Evolutionary conservation across 1,140 invertebrate genomes (phyloP), one percentile per base, ranked within the genome.

Genomic region (Grapholita molesta): DNA sequence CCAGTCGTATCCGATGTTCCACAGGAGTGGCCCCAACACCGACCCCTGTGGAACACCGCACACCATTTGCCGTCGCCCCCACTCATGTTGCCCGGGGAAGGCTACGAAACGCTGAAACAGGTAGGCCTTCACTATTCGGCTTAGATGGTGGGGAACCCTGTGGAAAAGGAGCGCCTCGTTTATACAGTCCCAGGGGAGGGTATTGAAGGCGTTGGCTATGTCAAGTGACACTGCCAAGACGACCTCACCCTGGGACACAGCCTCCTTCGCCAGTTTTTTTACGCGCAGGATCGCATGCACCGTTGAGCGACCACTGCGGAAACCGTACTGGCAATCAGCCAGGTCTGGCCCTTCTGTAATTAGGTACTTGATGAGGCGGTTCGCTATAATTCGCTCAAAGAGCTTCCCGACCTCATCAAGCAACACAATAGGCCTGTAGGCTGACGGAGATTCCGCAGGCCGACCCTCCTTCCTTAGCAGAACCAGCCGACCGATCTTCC

Each of bases 1-100:
- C 28, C 52, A 77, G 61, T 85, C 76, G 23, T 79, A 84, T 8
- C 72, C 53, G 3, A 85, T 33, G 71, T 83, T 81, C 82, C 84
- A n/a, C n/a, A n/a, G n/a, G n/a, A n/a, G n/a, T n/a, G n/a, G n/a
- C n/a, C n/a, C n/a, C n/a, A n/a, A n/a, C n/a, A n/a, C n/a, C n/a
- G n/a, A n/a, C n/a, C n/a, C n/a, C n/a, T n/a, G n/a, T n/a, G n/a
- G n/a, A n/a, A n/a, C n/a, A n/a, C n/a, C n/a, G n/a, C n/a, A n/a
- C n/a, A n/a, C n/a, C 0, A 64, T 24, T 3, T 70, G 57, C 1
- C 66, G 69, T 0, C 48, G 61, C 0, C 3, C 8, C 24, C 33
- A 77, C 33, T 6, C 71, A 55, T 0, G 84, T 73, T 4, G 80
- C 64, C 30, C 52, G 76, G 65, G 84, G 75, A 21, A 78, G 83